Evolutionary conservation across 2,888 invertebrate genomes (phyloP), one percentile per base, ranked within the genome.

Genomic region (Bursaphelenchus okinawaensis): DNA sequence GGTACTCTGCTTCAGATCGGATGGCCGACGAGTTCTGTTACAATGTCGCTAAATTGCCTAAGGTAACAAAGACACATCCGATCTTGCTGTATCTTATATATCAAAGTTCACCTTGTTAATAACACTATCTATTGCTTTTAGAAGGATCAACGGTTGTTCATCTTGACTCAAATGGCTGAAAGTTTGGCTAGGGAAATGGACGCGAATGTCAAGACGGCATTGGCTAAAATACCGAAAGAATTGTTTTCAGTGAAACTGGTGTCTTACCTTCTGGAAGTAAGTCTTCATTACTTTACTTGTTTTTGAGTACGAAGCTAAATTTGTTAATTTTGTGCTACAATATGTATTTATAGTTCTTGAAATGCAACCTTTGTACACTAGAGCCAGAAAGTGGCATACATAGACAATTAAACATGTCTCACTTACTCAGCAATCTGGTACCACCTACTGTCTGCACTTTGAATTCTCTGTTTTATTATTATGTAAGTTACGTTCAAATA

Each of bases 1-100:
- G 60, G 19, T 59, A 59, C 28, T 23, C 60, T 19, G 24, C 40
- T 66, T 19, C 57, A 29, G 66, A 66, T 19, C 55, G 66, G 19
- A 29, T 66, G 52, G 28, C 65, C 9, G 23, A 29, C 29, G 66
- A 66, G 29, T 52, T 66, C 20, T 55, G 55, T 40, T 22, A 31
- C 8, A 52, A 40, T 28, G 23, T 66, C 29, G 22, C 20, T 7
- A 50, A 66, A 20, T 27, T 65, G 22, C 65, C 66, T 16, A 9
- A 62, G 63, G 64, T 64, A 19, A n/a, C n/a, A n/a, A n/a, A n/a
- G n/a, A n/a, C n/a, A n/a, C n/a, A n/a, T n/a, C n/a, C n/a, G n/a
- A n/a, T n/a, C n/a, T n/a, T n/a, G n/a, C n/a, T n/a, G n/a, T n/a
- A n/a, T n/a, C n/a, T n/a, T n/a, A n/a, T n/a, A n/a, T n/a, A n/a